Conservation (phyloP, 2,797 vertebrate species). For the Gymnoscopelus braueri region DNA sequence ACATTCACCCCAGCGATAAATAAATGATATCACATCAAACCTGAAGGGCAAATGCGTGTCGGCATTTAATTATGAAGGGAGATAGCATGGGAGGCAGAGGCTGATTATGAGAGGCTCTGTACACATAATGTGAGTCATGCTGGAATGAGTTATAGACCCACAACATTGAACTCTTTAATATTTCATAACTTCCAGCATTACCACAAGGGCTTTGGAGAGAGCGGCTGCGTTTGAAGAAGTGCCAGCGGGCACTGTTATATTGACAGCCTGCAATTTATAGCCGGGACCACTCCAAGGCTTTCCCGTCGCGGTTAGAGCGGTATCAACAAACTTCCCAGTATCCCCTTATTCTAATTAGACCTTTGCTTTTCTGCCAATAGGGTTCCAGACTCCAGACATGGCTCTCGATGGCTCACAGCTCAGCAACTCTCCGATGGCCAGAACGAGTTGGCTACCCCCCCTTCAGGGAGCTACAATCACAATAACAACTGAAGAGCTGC, state of each 20-base stretch:
- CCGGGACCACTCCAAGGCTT: conserved; percentile 47
- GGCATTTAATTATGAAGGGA: conserved; percentile 80
- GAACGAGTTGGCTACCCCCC: conserved; percentile 11
- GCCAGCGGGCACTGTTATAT: conserved; percentile 47
- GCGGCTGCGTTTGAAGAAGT: conserved; percentile 39
- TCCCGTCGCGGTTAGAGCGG: conserved; percentile 38
- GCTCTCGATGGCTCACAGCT: conserved; percentile 14
- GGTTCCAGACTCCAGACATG: conserved; percentile 7
- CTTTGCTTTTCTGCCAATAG: conserved; percentile 24
- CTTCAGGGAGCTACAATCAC: conserved; percentile 17
- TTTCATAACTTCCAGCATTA: conserved; percentile 65
- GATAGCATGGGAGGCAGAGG: conserved; percentile 62
- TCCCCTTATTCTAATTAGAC: conserved; percentile 53
- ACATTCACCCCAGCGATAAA: conserved; percentile 74
- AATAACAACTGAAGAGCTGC: conserved; percentile 2
- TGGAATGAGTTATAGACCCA: conserved; percentile 66
- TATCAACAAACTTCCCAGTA: conserved; percentile 44
- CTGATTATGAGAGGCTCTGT: conserved; percentile 67
- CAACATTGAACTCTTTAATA: conserved; percentile 65
- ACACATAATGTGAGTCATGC: conserved; percentile 56
- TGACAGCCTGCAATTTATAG: conserved; percentile 63
- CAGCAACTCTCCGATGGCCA: conserved; percentile 10
- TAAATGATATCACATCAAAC: conserved; percentile 76
- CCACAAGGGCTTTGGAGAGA: conserved; percentile 44
- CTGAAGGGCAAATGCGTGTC: conserved; percentile 77